These are phyloP conservation scores for Pomatostomus ruficeps DNA, from an alignment of 2,113 vertebrate genomes.

Conservation along the genomic window DNA sequence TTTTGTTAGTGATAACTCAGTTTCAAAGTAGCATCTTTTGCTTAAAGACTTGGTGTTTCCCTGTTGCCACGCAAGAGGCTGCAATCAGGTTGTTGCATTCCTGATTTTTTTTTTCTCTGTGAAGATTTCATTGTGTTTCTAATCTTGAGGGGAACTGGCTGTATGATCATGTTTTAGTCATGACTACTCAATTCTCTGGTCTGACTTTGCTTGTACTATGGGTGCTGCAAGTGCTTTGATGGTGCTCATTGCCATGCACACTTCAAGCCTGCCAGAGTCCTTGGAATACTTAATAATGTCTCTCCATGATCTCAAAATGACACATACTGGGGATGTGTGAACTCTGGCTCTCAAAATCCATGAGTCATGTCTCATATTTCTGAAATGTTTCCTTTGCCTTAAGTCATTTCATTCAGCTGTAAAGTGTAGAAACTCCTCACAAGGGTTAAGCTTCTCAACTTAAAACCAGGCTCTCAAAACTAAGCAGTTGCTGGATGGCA, in stretches of 20 bases:
- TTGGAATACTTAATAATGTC: background rate
- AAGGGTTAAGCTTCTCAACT: background rate
- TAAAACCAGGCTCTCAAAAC: background rate
- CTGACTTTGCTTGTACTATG: background rate
- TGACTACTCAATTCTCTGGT: background rate
- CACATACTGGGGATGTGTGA: background rate
- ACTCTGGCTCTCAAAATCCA: background rate
- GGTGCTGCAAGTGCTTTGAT: background rate
- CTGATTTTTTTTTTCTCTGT: background rate
- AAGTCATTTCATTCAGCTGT: background rate
- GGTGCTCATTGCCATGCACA: background rate
- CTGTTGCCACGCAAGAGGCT: background rate
- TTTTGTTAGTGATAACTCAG: background rate
- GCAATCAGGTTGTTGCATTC: background rate
- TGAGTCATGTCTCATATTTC: background rate
- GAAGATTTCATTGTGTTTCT: slow-evolving; percentile 1
- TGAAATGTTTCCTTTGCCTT: background rate
- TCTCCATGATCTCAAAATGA: background rate
- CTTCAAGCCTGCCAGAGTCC: background rate
- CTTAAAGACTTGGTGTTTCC: background rate
- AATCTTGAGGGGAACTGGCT: background rate
- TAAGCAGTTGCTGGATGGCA: background rate
- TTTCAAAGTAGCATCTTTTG: slow-evolving; percentile 2
- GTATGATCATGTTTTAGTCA: background rate
- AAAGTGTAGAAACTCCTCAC: background rate